A percentile compares a stretch with the other conserved stretches of the same genome.
phyloP scores from a whole-genome alignment of 1,140 invertebrate species.

The Mylabris phalerata region DNA sequence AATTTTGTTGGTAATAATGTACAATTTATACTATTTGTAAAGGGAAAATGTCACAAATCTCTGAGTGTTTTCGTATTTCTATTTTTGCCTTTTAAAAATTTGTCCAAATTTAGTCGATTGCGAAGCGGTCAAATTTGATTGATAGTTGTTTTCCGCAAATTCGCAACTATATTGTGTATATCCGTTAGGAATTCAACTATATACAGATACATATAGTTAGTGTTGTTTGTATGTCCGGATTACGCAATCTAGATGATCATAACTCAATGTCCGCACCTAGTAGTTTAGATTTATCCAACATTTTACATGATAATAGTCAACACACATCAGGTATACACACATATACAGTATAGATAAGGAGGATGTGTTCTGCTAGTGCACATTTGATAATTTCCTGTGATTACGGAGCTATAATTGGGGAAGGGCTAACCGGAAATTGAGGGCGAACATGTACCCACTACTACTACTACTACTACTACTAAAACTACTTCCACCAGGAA shows the following conservation, averaged over 20 bases:
- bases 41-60: not conserved
- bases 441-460: slow-evolving; percentile 29
- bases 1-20: too few relatives aligned
- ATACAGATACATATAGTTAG: not conserved
- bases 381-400: slow-evolving; percentile 40
- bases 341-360: slow-evolving; percentile 34
- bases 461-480: too few relatives aligned
- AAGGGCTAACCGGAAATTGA: slow-evolving; percentile 39
- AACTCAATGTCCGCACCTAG: not conserved
- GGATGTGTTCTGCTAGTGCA: slow-evolving; percentile 32
- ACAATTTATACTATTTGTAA: not conserved
- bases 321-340: slow-evolving; percentile 3
- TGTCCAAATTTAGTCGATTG: not conserved
- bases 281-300: slow-evolving; percentile 7
- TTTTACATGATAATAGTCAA: slow-evolving; percentile 18
- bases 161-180: slow-evolving; percentile 5
- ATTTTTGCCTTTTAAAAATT: not conserved
- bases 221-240: not conserved
- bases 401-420: slow-evolving; percentile 34
- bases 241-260: slow-evolving; percentile 3
- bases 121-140: not conserved
- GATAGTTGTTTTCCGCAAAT: not conserved
- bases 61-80: too few relatives aligned
- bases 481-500: slow-evolving; percentile 34
- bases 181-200: not conserved